Conservation (phyloP, 2,113 vertebrate genomes). For the Ameiurus melas region DNA sequence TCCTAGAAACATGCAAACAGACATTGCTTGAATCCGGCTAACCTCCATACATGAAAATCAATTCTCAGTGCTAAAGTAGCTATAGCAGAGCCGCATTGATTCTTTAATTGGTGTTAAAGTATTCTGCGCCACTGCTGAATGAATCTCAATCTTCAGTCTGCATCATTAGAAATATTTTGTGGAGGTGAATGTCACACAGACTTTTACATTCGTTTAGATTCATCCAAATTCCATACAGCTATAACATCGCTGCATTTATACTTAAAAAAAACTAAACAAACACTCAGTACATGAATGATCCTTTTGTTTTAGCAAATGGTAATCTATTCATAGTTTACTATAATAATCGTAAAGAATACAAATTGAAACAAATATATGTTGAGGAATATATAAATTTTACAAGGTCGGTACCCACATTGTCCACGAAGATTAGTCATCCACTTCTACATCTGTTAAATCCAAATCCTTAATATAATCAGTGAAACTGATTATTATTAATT, state of each 20-base stretch:
- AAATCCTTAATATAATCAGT: neutral
- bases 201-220: too few species aligned
- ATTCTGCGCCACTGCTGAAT: neutral
- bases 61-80: neutral
- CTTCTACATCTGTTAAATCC: neutral
- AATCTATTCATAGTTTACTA: neutral
- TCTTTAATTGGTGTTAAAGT: constrained; percentile 3
- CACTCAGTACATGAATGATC: neutral
- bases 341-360: neutral
- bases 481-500: neutral
- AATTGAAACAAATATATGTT: neutral
- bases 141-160: neutral
- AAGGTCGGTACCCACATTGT: neutral
- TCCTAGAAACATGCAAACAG: neutral
- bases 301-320: neutral
- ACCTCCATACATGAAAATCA: neutral
- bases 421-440: neutral
- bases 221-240: too few species aligned
- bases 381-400: neutral
- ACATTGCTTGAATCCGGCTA: neutral
- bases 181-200: neutral
- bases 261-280: neutral
- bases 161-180: neutral
- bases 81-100: neutral
- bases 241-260: too few species aligned